phyloP scores from a whole-genome alignment of 2,888 invertebrate species.

The Cerceris rybyensis region DNA sequence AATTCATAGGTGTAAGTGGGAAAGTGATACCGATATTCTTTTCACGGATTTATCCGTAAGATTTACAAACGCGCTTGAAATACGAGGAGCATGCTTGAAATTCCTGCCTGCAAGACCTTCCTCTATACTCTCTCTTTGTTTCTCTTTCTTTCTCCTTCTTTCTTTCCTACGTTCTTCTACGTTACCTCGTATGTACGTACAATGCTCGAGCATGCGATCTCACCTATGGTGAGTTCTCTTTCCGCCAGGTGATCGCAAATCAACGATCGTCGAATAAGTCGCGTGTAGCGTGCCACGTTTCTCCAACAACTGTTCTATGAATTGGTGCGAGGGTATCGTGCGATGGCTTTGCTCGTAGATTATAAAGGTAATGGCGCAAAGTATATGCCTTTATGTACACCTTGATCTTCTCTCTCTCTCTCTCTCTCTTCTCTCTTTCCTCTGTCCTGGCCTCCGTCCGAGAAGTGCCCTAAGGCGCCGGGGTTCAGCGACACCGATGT shows the following conservation, averaged over 20 bases:
- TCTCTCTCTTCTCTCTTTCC: constrained; percentile 24
- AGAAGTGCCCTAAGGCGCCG: constrained; percentile 53
- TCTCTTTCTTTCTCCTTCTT: not conserved
- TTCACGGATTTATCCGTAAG: constrained; percentile 25
- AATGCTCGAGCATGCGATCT: not conserved
- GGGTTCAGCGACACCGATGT: constrained; percentile 66
- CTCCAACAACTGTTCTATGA: constrained; percentile 22
- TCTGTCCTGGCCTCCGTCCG: constrained; percentile 49
- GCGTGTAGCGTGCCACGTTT: constrained; percentile 24
- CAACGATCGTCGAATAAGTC: constrained; percentile 12
- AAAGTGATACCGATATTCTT: constrained; percentile 30
- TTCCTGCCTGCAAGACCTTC: constrained; percentile 11
- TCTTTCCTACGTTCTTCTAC: not conserved
- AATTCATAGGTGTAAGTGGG: constrained; percentile 35
- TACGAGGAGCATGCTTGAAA: constrained; percentile 13
- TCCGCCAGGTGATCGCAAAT: constrained; percentile 39
- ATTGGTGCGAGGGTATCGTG: constrained; percentile 25
- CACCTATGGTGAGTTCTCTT: constrained; percentile 14
- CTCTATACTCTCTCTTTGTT: not conserved
- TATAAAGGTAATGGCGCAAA: constrained; percentile 56
- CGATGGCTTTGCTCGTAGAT: constrained; percentile 40
- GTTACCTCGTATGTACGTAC: too few species aligned
- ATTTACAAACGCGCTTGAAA: constrained; percentile 8
- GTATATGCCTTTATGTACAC: constrained; percentile 36
- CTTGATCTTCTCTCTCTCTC: constrained; percentile 8